Base-by-base conservation (phyloP, 2,888 invertebrate genomes). In the Limnephilus auricula region DNA sequence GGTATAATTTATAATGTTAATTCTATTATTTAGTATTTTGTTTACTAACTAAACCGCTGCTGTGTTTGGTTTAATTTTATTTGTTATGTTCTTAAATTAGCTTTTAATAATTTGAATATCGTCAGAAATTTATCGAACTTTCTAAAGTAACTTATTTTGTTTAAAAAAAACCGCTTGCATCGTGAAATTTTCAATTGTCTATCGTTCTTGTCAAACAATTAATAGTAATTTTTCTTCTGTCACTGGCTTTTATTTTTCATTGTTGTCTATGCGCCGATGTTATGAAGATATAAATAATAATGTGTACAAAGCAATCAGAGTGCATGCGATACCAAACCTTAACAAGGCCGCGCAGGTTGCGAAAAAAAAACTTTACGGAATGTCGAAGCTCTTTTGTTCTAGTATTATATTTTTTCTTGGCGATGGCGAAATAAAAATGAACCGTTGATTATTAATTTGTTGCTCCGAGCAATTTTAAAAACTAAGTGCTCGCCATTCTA, bases 331-430 rank as follows among this genome's bases (percentile, higher is more conserved):
- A 32, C 15, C 18, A 34, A 82, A 82, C 82, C 32, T 18, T 82
- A 37, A 82, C 34, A 82, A 32, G 82, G 82, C 82, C 40, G n/a
- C 40, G n/a, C 34, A 18, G 85, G n/a, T 85, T 85, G 85, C 85
- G 45, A 85, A 85, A 85, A 85, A 84, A 65, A 65, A 25, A 65
- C 65, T 65, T 25, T 65, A 65, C 65, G 65, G 65, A 65, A 65
- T 40, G 40, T 40, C 85, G 85, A 85, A 40, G 30, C 40, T 37
- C 85, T 85, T 85, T 85, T 85, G 40, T 85, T 85, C 85, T 40
- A 85, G 30, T 85, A 45, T 45, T 85, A 45, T 40, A n/a, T 84
- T 18, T 85, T 85, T 85, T 85, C 30, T n/a, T n/a, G 9, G 13
- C 30, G 30, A 10, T 84, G 84, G 25, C 45, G 85, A 85, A 40